phyloP scores from a whole-genome alignment of 2,888 invertebrate species.

The Odontothrips loti region DNA sequence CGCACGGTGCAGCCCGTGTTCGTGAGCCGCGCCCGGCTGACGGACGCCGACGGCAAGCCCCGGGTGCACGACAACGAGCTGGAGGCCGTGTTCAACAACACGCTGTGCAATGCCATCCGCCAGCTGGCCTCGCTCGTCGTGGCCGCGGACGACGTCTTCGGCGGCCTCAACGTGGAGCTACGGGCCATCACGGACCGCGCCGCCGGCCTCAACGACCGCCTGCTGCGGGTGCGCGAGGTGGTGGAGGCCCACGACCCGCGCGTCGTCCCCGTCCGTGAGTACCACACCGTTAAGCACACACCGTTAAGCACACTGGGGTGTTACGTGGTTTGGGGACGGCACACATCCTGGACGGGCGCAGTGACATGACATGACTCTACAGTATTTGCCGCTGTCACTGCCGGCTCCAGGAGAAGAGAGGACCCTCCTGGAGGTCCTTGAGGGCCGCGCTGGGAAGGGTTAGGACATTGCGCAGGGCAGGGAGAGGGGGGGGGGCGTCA shows the following conservation, averaged over 20 bases:
- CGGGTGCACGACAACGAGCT: conserved; percentile 69
- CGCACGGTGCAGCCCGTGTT: conserved; percentile 76
- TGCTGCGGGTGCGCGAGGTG: conserved; percentile 65
- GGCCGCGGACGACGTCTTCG: conserved; percentile 81
- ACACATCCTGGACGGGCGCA: too few relatives aligned
- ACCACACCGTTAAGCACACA: too few relatives aligned
- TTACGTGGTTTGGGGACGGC: too few relatives aligned
- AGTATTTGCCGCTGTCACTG: too few relatives aligned
- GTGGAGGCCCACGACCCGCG: conserved; percentile 77
- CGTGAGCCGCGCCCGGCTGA: conserved; percentile 60
- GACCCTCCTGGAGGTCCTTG: not conserved
- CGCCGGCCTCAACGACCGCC: conserved; percentile 62
- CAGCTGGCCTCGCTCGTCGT: conserved; percentile 81
- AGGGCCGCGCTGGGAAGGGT: not conserved
- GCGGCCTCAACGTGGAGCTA: conserved; percentile 71
- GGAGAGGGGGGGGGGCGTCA: not conserved
- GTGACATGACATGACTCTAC: too few relatives aligned
- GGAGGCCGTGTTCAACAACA: conserved; percentile 81
- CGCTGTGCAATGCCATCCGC: conserved; percentile 75
- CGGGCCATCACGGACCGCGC: conserved; percentile 70
- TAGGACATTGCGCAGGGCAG: not conserved
- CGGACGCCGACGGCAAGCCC: conserved; percentile 57
- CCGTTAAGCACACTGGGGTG: not conserved
- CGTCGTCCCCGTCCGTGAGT: conserved; percentile 93
- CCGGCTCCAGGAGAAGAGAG: not conserved